Percentiles rank a stretch among this genome's conserved stretches.
phyloP scores from a whole-genome alignment of 1,140 invertebrate genomes.

The Ladona fulva region DNA sequence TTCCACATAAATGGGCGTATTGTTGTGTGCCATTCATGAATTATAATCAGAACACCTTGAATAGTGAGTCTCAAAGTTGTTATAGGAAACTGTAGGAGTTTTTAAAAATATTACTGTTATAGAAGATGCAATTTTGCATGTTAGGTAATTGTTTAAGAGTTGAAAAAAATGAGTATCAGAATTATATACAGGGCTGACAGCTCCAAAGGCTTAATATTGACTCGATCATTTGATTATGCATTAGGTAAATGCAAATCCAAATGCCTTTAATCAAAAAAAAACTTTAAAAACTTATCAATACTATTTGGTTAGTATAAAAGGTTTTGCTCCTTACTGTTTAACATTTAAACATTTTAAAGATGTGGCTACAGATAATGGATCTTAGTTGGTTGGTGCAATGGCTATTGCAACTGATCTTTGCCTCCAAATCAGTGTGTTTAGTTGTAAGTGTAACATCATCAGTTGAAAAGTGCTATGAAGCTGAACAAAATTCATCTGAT shows the following conservation, averaged over 20 bases:
- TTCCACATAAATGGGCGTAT: background rate
- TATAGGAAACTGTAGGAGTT: slow-evolving; percentile 1
- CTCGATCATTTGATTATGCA: background rate
- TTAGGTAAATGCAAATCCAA: background rate
- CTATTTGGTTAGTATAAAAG: slow-evolving; percentile 10
- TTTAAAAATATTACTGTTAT: slow-evolving; percentile 9
- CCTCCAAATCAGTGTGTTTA: background rate
- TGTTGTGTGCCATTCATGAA: slow-evolving; percentile 5
- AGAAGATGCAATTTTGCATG: background rate
- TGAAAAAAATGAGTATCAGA: background rate
- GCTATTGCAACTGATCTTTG: background rate
- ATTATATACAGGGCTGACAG: background rate
- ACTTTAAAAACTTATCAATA: slow-evolving; percentile 5
- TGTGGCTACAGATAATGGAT: background rate
- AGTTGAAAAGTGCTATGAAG: background rate
- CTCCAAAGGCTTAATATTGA: background rate
- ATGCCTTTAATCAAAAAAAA: background rate
- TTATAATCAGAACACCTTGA: background rate
- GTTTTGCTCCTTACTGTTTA: background rate
- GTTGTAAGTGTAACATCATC: background rate
- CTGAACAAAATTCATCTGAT: background rate
- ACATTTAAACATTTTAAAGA: slow-evolving; percentile 4
- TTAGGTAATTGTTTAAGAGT: slow-evolving; percentile 8
- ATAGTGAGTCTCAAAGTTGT: slow-evolving; percentile 9
- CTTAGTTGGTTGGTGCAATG: background rate